Conservation (phyloP, 2,113 vertebrate genomes). For the Bubo blakistoni region DNA sequence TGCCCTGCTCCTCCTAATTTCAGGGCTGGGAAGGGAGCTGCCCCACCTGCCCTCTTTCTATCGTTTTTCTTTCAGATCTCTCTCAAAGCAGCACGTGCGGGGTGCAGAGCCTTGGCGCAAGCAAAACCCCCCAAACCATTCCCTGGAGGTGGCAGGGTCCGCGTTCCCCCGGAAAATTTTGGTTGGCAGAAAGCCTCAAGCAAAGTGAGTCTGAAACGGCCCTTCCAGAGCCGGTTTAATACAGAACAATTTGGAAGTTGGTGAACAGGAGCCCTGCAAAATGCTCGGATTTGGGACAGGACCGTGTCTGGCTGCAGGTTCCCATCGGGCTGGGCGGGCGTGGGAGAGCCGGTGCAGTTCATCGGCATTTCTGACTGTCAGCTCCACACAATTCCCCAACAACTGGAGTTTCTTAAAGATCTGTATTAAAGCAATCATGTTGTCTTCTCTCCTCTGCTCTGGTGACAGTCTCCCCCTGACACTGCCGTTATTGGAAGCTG, state of each 20-base stretch:
- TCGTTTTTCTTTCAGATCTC: background rate
- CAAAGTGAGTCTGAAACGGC: accelerated
- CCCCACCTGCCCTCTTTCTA: background rate
- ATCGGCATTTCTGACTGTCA: background rate
- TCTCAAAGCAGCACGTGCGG: no score
- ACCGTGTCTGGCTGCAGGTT: background rate
- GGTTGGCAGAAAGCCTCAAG: background rate
- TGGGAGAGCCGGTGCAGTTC: background rate
- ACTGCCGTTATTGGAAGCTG: background rate
- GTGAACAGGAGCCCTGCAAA: background rate
- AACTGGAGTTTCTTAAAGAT: background rate
- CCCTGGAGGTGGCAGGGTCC: accelerated
- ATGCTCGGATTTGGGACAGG: background rate
- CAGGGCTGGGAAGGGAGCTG: accelerated
- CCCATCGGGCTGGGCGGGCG: background rate
- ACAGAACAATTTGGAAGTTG: accelerated
- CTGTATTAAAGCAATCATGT: background rate
- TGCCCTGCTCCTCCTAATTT: background rate
- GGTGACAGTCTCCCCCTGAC: background rate
- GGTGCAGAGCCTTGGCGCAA: background rate
- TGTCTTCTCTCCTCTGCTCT: background rate
- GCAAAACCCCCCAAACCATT: background rate
- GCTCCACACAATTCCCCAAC: background rate
- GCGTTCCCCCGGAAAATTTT: accelerated
- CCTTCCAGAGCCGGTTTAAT: background rate